These are phyloP conservation scores for Nephrotoma appendiculata DNA, from an alignment of 2,888 invertebrate species.

Conservation along the genomic window DNA sequence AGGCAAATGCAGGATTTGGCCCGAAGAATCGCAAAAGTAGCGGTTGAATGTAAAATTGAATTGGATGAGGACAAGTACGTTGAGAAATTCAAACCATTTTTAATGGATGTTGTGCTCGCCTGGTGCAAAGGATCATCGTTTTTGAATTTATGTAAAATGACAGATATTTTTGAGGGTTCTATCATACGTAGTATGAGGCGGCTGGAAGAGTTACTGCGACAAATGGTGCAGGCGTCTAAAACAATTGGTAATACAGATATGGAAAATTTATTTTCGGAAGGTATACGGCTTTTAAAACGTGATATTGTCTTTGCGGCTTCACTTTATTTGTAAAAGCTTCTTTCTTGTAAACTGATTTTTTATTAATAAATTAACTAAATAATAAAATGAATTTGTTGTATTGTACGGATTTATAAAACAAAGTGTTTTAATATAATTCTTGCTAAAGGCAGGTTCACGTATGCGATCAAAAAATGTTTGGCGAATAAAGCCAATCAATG, in stretches of 20 bases:
- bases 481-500: too few species aligned
- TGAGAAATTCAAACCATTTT: constrained; percentile 78
- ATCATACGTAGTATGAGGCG: constrained; percentile 82
- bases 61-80: constrained; percentile 85
- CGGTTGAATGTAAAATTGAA: constrained; percentile 69
- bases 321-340: constrained; percentile 57
- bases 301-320: constrained; percentile 99
- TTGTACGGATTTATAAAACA: too few species aligned
- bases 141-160: constrained; percentile 86
- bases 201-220: constrained; percentile 86
- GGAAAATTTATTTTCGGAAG: constrained; percentile 90
- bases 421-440: too few species aligned
- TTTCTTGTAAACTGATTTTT: not conserved
- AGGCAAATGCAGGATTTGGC: constrained; percentile 91
- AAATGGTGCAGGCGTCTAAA: constrained; percentile 91
- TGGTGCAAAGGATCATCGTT: constrained; percentile 94
- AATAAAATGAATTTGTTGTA: not conserved
- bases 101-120: constrained; percentile 93
- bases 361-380: not conserved
- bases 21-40: constrained; percentile 77
- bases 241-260: constrained; percentile 92
- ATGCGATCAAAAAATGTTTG: too few species aligned
- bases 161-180: constrained; percentile 86
- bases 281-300: constrained; percentile 81
- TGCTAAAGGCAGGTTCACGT: too few species aligned